A percentile compares a stretch with the other conserved stretches of the same genome.
phyloP scores from a whole-genome alignment of 30 jellyfish, hydroid and myxozoan genomes.

The Aurelia aurita region DNA sequence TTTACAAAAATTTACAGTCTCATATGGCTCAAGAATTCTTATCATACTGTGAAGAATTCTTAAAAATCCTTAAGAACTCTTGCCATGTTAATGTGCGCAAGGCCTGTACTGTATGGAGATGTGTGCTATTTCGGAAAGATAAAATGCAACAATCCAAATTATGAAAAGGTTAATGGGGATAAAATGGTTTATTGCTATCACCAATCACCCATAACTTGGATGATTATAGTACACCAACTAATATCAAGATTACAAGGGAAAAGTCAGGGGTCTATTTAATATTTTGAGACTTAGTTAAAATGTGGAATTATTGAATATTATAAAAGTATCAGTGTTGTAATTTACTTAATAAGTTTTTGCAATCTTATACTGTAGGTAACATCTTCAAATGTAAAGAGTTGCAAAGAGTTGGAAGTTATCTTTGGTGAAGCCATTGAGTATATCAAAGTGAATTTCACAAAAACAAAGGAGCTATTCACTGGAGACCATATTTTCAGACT shows the following conservation, averaged over 20 bases:
- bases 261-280: not conserved
- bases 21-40: no score
- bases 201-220: no score
- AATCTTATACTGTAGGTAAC: constrained; percentile 44
- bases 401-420: constrained; percentile 34
- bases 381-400: constrained; percentile 45
- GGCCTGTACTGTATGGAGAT: no score
- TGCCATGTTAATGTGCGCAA: no score
- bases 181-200: no score
- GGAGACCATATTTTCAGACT: constrained; percentile 16
- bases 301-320: constrained; percentile 9
- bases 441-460: constrained; percentile 26
- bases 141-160: no score
- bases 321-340: constrained; percentile 7
- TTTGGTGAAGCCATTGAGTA: constrained; percentile 33
- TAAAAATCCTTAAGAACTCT: no score
- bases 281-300: not conserved
- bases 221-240: not conserved
- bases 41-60: no score
- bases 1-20: no score
- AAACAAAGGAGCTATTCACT: constrained; percentile 20
- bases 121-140: no score
- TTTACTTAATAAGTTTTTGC: constrained; percentile 22
- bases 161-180: no score
- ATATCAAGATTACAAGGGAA: constrained; percentile 19